Conservation (phyloP, 2,888 invertebrate genomes). For the Frankliniella fusca region DNA sequence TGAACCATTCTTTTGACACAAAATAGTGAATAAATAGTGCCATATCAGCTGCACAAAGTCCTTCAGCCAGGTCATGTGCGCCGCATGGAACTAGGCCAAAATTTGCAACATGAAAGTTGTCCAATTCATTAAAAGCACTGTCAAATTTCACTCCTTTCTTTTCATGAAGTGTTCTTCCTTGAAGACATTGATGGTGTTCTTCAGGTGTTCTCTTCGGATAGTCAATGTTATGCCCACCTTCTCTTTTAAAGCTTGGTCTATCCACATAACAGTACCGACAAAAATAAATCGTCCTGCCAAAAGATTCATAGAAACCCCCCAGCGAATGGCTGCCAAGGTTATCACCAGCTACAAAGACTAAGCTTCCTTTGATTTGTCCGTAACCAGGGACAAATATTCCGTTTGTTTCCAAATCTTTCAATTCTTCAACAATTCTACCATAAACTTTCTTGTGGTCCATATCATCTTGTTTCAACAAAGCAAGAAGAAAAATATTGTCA, state of each 20-base stretch:
- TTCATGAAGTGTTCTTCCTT: neutral
- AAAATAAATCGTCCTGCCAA: neutral
- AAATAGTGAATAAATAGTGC: too few relatives aligned
- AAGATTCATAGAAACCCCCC: neutral
- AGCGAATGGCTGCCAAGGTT: neutral
- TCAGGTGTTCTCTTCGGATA: too few relatives aligned
- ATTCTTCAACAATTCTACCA: neutral
- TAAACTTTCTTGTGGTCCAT: neutral
- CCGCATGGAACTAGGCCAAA: too few relatives aligned
- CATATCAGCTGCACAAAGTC: too few relatives aligned
- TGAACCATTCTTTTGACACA: slow-evolving; percentile 34
- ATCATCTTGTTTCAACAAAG: neutral
- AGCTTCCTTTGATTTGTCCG: neutral
- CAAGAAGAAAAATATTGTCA: neutral
- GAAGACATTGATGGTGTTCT: too few relatives aligned
- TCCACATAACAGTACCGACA: neutral
- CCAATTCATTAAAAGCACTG: too few relatives aligned
- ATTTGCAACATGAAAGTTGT: too few relatives aligned
- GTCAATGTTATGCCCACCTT: too few relatives aligned
- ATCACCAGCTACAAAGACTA: neutral
- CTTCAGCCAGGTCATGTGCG: too few relatives aligned
- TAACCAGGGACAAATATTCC: neutral
- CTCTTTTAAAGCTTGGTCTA: too few relatives aligned
- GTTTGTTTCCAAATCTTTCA: neutral
- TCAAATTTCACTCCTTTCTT: neutral